Percentiles rank a stretch among this genome's conserved stretches.
phyloP scores from a whole-genome alignment of 2,797 vertebrate species.

The Myotis pilosus region DNA sequence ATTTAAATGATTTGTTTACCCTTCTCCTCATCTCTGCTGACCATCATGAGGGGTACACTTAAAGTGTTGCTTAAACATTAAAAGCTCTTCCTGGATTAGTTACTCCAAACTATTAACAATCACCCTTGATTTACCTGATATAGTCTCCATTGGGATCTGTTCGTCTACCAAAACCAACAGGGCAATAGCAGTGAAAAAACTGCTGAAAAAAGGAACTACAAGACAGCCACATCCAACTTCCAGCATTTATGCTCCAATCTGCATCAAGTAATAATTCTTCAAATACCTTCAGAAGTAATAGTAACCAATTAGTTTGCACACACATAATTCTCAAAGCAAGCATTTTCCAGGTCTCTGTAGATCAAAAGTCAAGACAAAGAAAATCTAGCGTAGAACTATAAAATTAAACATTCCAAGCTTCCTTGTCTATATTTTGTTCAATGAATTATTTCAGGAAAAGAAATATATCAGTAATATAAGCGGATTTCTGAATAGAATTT shows the following conservation, averaged over 20 bases:
- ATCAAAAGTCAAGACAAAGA: conserved; percentile 56
- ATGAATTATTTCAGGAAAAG: neutral
- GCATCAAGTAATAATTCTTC: conserved; percentile 96
- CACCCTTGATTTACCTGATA: conserved; percentile 87
- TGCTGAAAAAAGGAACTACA: conserved; percentile 98
- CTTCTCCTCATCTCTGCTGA: conserved; percentile 39
- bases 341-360: conserved; percentile 44
- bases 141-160: conserved; percentile 96
- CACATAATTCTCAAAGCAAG: conserved; percentile 36
- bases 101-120: conserved; percentile 34
- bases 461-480: neutral
- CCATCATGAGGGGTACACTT: neutral
- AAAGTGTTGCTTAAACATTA: conserved; percentile 35
- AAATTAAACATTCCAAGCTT: conserved; percentile 50
- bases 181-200: conserved; percentile 97
- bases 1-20: conserved; percentile 33
- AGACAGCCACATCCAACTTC: conserved; percentile 99
- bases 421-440: neutral
- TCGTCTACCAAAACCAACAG: conserved; percentile 93
- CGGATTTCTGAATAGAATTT: conserved; percentile 27
- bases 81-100: conserved; percentile 37
- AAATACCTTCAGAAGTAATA: conserved; percentile 88
- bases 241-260: conserved; percentile 97
- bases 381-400: conserved; percentile 51
- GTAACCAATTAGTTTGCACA: conserved; percentile 58